Percentiles rank a stretch among this genome's conserved stretches.
Conservation (phyloP, 2,797 vertebrate genomes). For the Molossus molossus region DNA sequence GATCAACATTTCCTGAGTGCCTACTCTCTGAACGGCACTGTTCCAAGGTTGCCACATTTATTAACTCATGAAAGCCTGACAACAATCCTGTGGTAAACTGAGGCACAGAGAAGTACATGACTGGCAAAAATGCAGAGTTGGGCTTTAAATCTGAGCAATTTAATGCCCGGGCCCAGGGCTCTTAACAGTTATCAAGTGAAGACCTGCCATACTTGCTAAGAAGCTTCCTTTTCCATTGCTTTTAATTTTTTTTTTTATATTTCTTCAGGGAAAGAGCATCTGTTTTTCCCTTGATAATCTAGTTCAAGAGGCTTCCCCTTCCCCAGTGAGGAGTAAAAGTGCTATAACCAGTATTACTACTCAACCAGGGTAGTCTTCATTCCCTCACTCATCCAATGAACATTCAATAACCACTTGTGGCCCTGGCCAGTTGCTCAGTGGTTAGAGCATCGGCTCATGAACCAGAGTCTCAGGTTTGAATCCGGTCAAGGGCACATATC, state of each 20-base stretch:
- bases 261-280: neutral
- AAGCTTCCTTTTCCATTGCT: neutral
- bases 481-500: no score
- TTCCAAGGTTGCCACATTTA: neutral
- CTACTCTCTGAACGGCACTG: neutral
- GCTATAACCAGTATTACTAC: neutral
- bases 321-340: neutral
- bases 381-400: neutral
- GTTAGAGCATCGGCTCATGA: no score
- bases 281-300: neutral
- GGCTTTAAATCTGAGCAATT: neutral
- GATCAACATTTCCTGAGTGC: neutral
- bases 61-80: neutral
- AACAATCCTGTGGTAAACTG: neutral
- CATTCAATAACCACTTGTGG: neutral
- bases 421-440: no score
- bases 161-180: neutral
- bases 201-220: neutral
- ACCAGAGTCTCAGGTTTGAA: no score
- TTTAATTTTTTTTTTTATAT: slow-evolving; percentile 1
- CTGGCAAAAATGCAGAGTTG: neutral
- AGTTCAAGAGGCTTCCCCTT: neutral
- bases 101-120: neutral
- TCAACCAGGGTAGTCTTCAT: neutral
- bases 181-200: neutral